A percentile compares a stretch with the other conserved stretches of the same genome.
phyloP scores from a whole-genome alignment of 2,113 vertebrate species.

The Antigone vipio region DNA sequence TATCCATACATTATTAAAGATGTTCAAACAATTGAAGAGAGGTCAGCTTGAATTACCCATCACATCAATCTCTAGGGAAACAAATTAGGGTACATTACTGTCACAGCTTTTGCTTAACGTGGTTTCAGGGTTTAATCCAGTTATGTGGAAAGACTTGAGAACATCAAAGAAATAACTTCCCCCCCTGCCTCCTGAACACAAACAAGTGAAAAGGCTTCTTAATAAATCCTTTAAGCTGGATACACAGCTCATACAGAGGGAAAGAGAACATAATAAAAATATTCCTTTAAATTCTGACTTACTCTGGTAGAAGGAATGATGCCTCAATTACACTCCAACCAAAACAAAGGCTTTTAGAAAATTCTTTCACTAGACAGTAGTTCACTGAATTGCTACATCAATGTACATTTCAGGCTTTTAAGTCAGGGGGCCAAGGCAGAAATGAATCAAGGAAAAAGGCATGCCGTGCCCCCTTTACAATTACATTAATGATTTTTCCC shows the following conservation, averaged over 20 bases:
- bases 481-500: not conserved
- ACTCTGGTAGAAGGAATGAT: not conserved
- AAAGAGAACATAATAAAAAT: not conserved
- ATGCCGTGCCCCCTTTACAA: not conserved
- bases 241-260: not conserved
- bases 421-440: not conserved
- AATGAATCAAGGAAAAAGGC: not conserved
- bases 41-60: not conserved
- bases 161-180: not conserved
- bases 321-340: not conserved
- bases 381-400: not conserved
- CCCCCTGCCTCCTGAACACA: not conserved
- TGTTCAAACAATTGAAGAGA: not conserved
- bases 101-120: not conserved
- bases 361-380: not conserved
- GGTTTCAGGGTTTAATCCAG: constrained; percentile 6
- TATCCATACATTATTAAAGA: not conserved
- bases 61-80: not conserved
- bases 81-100: not conserved
- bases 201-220: constrained; percentile 2
- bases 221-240: not conserved
- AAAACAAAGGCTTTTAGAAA: not conserved
- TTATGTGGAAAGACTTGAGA: not conserved
- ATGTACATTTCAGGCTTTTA: not conserved
- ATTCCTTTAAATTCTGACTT: not conserved